Evolutionary conservation across 2,797 vertebrate genomes (phyloP), one percentile per base, ranked within the genome.

Genomic region (Galago senegalensis): DNA sequence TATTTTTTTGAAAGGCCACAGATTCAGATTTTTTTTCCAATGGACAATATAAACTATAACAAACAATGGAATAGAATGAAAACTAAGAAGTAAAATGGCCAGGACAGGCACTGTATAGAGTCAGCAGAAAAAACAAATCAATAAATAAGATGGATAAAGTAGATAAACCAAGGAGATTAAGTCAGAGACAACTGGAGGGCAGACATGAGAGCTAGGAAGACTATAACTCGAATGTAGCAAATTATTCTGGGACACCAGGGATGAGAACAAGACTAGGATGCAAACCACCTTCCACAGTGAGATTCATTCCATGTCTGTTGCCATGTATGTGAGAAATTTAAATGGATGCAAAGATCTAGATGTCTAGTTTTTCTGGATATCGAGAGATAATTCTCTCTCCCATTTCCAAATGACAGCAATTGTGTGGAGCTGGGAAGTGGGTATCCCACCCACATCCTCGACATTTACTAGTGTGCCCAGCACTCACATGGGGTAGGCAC

Each of bases 91-190:
- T 31, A 67, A 75, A 75, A 83, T 3, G 34, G 7, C 16, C 29
- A 89, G 46, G 7, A 37, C 95, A 94, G 34, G 21, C 34, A 84
- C 3, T 84, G 11, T 43, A 12, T 18, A 49, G 17, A 49, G 58
- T 81, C 10, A 73, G 40, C 12, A 84, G 34, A 5, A 93, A 83
- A 90, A 40, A 77, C 34, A 87, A 40, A 91, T 91, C n/a, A 79
- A 87, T 96, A 95, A 69, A 76, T 91, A 89, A 94, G 58, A 82
- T 5, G 63, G 43, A 40, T 18, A 60, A n/a, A 49, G 46, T 65
- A 80, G 40, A 58, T 8, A 81, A 96, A 89, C 4, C 21, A 80
- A 63, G 49, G 16, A 86, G 17, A 75, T 72, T 67, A 91, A 93
- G 83, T 79, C n/a, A 79, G 6, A 80, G 69, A 94, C 93, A 93